Base-by-base conservation (phyloP, 2,888 invertebrate genomes). In the Meandrusa payeni region DNA sequence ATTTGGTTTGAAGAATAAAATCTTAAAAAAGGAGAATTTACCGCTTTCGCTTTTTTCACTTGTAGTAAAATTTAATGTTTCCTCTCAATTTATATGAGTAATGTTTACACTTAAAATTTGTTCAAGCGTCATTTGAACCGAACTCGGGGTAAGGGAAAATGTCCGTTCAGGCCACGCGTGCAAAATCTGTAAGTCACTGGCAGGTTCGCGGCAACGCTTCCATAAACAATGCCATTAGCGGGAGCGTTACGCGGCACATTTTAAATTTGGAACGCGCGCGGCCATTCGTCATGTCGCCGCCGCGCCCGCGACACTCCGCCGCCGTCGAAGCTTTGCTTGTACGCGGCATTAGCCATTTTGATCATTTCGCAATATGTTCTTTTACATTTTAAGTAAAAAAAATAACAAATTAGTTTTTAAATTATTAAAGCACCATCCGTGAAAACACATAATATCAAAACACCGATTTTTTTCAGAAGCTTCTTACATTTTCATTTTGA, bases 191-290 rank as follows among this genome's bases (percentile, higher is more conserved):
- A 80, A 83, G 80, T 83, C 78, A 80, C 76, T 74, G 70, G 74
- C 78, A 75, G 76, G 67, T 69, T 70, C 59, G 63, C 64, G 57
- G 55, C 59, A 67, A 76, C 62, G 68, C 70, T 78, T 76, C 77
- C 74, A 82, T 83, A 85, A 83, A 85, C 86, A 85, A 85, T 81
- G 82, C 85, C 82, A 86, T 86, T 86, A 87, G 76, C 72, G 73
- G 65, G 64, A 68, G 61, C 83, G 74, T 86, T 87, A 87, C 86
- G 81, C 76, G 76, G 86, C 87, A 76, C 69, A 86, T 86, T 87
- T 87, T 85, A 86, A 86, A 87, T 85, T 85, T 80, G 79, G 83
- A 85, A 78, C 81, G 76, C 58, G 58, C 57, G 50, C 59, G 61
- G 75, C 83, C 81, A 86, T 87, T 83, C 83, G 85, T 86, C 86